These are phyloP conservation scores for Hirtodrosophila cameraria DNA, from an alignment of 2,888 invertebrate genomes.

Conservation along the genomic window DNA sequence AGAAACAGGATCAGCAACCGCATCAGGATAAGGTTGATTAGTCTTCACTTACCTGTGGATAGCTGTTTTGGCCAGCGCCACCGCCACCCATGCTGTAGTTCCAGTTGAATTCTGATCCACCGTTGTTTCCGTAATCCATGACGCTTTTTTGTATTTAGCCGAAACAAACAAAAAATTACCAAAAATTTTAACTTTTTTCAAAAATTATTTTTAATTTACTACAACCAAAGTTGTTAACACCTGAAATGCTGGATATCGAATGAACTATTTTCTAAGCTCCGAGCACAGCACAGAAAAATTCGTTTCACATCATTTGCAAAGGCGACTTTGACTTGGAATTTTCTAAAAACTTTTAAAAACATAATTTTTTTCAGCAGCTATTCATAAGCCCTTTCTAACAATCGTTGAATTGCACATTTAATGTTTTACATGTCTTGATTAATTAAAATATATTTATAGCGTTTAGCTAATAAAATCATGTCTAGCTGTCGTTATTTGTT, in stretches of 20 bases:
- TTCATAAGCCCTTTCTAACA: too few species aligned
- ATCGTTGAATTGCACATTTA: too few species aligned
- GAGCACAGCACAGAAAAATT: neutral
- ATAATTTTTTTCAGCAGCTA: too few species aligned
- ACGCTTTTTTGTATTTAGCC: constrained; percentile 5
- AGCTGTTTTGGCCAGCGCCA: constrained; percentile 5
- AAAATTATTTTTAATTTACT: constrained; percentile 14
- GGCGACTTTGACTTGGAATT: neutral
- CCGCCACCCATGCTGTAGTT: constrained; percentile 45
- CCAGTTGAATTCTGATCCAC: constrained; percentile 59
- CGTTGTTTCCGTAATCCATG: constrained; percentile 53
- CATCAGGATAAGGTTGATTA: neutral
- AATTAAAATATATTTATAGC: neutral
- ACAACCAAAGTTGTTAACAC: constrained; percentile 25
- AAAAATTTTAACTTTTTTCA: constrained; percentile 6
- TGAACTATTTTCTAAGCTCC: constrained; percentile 13
- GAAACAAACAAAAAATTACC: constrained; percentile 14
- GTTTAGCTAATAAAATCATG: neutral
- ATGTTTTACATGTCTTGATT: too few species aligned
- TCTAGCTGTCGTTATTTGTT: too few species aligned
- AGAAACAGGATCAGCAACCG: neutral
- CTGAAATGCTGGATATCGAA: constrained; percentile 29
- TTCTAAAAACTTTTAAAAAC: neutral
- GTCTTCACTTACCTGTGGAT: constrained; percentile 45
- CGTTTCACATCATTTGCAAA: neutral